A percentile compares a stretch with the other conserved stretches of the same genome.
Evolutionary conservation across 2,888 invertebrate genomes (phyloP).

Genomic region (Scrobipalpa costella): DNA sequence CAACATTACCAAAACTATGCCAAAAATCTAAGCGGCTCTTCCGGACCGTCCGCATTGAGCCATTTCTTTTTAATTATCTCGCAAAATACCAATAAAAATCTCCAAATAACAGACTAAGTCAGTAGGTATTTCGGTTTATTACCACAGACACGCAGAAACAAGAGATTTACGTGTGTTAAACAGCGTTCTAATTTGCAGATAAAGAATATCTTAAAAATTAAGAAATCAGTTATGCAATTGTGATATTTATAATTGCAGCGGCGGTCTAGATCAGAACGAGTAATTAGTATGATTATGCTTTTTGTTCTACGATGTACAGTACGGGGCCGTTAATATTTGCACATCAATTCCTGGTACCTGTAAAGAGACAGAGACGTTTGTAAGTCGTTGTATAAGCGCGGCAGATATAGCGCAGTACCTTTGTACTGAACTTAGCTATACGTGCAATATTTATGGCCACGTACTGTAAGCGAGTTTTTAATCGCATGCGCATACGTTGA

Average conservation of each 20-base stretch:
- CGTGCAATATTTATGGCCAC: too few relatives aligned
- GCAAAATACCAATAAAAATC: not conserved
- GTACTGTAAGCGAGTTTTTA: slow-evolving; percentile 34
- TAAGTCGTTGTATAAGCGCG: too few relatives aligned
- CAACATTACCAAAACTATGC: too few relatives aligned
- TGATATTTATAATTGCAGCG: not conserved
- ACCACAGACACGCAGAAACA: not conserved
- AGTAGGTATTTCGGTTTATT: not conserved
- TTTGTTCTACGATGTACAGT: not conserved
- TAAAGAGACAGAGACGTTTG: too few relatives aligned
- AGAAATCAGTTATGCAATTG: slow-evolving; percentile 2
- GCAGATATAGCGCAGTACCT: too few relatives aligned
- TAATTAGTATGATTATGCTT: slow-evolving; percentile 17
- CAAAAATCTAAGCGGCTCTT: too few relatives aligned
- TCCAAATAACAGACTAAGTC: not conserved
- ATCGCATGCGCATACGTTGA: slow-evolving; percentile 39
- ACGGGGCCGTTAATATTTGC: too few relatives aligned
- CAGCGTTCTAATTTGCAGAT: not conserved
- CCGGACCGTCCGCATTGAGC: not conserved
- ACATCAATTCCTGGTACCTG: too few relatives aligned
- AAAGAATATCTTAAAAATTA: not conserved
- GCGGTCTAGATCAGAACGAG: not conserved
- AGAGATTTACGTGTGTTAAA: not conserved
- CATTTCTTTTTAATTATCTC: not conserved
- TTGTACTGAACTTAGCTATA: too few relatives aligned